Evolutionary conservation across 2,113 vertebrate species (phyloP), one percentile per base, ranked within the genome.

Genomic region (Micronisus gabar): DNA sequence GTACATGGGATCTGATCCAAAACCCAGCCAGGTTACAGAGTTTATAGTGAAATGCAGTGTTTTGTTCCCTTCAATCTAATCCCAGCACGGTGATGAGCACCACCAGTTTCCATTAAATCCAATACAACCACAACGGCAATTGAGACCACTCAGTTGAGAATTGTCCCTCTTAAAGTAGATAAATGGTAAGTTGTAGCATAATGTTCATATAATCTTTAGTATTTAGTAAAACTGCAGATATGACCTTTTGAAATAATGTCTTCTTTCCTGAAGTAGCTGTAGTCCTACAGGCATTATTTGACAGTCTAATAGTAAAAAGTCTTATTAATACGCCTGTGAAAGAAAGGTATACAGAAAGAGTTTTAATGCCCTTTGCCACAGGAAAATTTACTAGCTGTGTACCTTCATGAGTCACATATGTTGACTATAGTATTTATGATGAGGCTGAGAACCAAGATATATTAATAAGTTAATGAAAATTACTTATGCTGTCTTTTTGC

Each of bases 391-490:
- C 90, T 94, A 91, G 63, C 95, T 97, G 52, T 88, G 66, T 95
- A 86, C 87, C 89, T 96, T 95, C 85, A 95, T 94, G 91, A 97
- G 88, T 97, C 95, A 90, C 95, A 95, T 97, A 96, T 96, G 86
- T 94, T 94, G 75, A 96, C 75, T 87, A 90, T 70, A 97, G 81
- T 97, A 96, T 97, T 97, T 98, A 96, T 43, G 50, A 96, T 89
- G 86, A 94, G 53, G 55, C 92, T 97, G 93, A 96, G 86, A 97
- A 93, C 48, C 38, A 94, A 95, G 47, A 90, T 70, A 34, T 61
- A 93, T 95, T 95, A 84, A 96, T 95, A 95, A 55, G n/a, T 93
- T 97, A 97, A 91, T 95, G 76, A 94, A 97, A 97, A 97, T 97
- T 94, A 95, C 55, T 62, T 76, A 86, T 66, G 53, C 79, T 97